Percentiles rank a stretch among this genome's conserved stretches.
phyloP scores from a whole-genome alignment of 2,888 invertebrate species.

The Dusona sp. region DNA sequence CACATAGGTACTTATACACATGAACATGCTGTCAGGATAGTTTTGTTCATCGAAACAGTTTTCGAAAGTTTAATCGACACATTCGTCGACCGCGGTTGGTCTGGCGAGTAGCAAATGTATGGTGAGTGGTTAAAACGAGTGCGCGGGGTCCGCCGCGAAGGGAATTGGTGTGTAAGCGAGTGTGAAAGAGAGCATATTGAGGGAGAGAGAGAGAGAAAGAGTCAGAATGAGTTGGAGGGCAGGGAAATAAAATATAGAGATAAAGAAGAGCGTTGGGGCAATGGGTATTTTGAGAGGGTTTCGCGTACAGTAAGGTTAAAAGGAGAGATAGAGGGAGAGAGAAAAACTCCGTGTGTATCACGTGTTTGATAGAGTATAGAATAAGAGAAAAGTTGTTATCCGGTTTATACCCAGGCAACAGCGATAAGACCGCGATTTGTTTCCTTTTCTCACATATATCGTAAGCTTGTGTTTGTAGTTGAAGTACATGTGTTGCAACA shows the following conservation, averaged over 20 bases:
- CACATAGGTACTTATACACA: constrained; percentile 29
- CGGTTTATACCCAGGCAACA: constrained; percentile 76
- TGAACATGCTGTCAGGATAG: constrained; percentile 45
- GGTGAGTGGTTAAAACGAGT: constrained; percentile 35
- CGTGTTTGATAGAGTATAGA: constrained; percentile 68
- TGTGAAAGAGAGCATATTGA: constrained; percentile 33
- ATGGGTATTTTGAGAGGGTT: constrained; percentile 40
- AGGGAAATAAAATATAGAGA: constrained; percentile 52
- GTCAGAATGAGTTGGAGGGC: constrained; percentile 69
- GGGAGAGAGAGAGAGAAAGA: constrained; percentile 33
- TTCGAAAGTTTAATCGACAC: constrained; percentile 84
- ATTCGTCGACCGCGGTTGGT: constrained; percentile 73
- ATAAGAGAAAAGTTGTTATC: constrained; percentile 83
- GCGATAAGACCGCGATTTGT: constrained; percentile 83
- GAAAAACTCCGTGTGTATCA: constrained; percentile 58
- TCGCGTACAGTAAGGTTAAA: constrained; percentile 8
- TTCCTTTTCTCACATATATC: constrained; percentile 73
- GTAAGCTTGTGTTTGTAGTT: constrained; percentile 30
- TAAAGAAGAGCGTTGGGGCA: constrained; percentile 41
- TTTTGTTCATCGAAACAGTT: constrained; percentile 83
- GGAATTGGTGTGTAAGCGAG: constrained; percentile 60
- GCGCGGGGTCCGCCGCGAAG: constrained; percentile 13
- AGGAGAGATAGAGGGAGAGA: constrained; percentile 59
- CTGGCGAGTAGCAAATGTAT: constrained; percentile 46
- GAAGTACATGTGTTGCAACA: constrained; percentile 23